Conservation (phyloP, 2,797 vertebrate species). For the Alectoris magna region DNA sequence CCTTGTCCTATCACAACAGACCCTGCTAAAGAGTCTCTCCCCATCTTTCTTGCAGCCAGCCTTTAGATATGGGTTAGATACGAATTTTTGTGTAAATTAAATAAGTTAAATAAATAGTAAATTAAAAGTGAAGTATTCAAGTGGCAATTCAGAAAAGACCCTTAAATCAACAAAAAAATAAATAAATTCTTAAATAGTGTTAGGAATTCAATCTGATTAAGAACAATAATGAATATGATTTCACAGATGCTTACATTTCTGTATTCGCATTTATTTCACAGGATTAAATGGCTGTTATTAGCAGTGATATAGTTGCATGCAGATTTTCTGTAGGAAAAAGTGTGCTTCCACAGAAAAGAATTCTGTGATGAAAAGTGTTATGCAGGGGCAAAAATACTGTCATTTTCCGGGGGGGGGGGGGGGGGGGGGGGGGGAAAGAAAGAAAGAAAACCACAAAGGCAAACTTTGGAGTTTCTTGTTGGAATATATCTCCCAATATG, state of each 20-base stretch:
- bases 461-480: not conserved
- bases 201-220: conserved; percentile 14
- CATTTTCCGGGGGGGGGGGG: not conserved
- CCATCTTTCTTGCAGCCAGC: no score
- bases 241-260: conserved; percentile 45
- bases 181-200: not conserved
- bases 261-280: conserved; percentile 30
- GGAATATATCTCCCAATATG: not conserved
- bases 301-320: not conserved
- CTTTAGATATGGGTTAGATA: no score
- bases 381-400: not conserved
- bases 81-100: not conserved
- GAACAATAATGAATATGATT: conserved; percentile 32
- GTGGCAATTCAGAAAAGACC: not conserved
- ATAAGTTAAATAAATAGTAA: not conserved
- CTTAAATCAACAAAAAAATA: not conserved
- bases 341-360: not conserved
- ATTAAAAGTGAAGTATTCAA: not conserved
- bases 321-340: not conserved
- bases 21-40: no score
- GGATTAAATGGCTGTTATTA: conserved; percentile 36
- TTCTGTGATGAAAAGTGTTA: not conserved
- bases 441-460: not conserved
- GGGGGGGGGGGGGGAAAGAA: not conserved
- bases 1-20: no score